phyloP scores from a whole-genome alignment of 2,888 invertebrate species.

The Microctonus hyperodae region DNA sequence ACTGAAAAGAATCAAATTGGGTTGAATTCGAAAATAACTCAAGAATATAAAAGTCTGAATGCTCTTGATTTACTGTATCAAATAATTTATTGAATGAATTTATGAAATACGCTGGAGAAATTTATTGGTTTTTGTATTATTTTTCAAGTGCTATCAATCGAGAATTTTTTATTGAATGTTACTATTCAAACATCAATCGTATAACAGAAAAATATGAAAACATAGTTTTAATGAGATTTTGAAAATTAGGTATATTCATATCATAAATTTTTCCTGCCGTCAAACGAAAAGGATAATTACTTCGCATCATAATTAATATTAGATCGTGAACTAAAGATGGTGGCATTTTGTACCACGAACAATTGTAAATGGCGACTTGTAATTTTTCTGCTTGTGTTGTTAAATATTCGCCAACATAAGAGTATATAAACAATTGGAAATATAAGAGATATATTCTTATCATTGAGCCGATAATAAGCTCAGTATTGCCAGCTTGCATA shows the following conservation, averaged over 20 bases:
- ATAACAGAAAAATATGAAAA: constrained; percentile 30
- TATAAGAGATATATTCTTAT: constrained; percentile 21
- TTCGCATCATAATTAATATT: constrained; percentile 28
- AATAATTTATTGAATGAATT: too few species aligned
- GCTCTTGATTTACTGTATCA: too few species aligned
- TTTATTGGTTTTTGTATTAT: background rate
- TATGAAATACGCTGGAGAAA: background rate
- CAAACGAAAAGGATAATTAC: constrained; percentile 24
- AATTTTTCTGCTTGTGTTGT: constrained; percentile 27
- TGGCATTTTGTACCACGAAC: constrained; percentile 32
- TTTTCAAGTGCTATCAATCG: too few species aligned
- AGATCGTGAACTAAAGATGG: constrained; percentile 23
- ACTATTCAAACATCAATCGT: constrained; percentile 21
- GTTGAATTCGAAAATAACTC: too few species aligned
- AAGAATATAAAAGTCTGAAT: too few species aligned
- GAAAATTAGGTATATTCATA: constrained; percentile 29
- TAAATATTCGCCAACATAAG: constrained; percentile 34
- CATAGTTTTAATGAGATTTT: constrained; percentile 24
- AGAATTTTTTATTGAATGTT: too few species aligned
- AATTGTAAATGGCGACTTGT: constrained; percentile 30
- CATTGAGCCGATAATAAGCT: too few species aligned
- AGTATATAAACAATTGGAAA: constrained; percentile 34
- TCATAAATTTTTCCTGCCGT: constrained; percentile 32
- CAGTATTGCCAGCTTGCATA: constrained; percentile 21
- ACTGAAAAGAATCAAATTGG: too few species aligned